Evolutionary conservation across 2,113 vertebrate species (phyloP), one percentile per base, ranked within the genome.

Genomic region (Ailurus styani): DNA sequence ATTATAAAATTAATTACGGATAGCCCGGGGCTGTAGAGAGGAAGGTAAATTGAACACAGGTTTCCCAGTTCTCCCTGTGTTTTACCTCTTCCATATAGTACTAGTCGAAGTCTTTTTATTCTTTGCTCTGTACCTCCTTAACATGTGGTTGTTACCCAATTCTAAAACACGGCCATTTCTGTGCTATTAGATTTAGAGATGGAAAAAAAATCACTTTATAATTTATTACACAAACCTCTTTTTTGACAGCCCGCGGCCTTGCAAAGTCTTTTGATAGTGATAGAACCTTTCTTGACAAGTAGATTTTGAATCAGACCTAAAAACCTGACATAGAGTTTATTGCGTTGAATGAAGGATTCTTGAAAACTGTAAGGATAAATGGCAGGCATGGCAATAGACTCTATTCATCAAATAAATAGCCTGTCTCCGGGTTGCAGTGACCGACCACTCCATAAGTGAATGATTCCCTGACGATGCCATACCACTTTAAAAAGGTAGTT

Each of bases 1-100:
- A 20, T 42, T 50, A 77, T 70, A 91, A 94, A 82, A 57, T 94
- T 77, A 82, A 91, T 94, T 92, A 23, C 60, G 91, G 23, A 89
- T 73, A 84, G 47, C 91, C 18, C 73, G 1, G 66, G 68, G 73
- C 27, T 72, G 3, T 34, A 50, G n/a, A 95, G 70, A 81, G 17
- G 27, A 31, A 62, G 68, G 89, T 84, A 87, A 90, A 45, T 60
- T 89, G 91, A 93, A 90, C 3, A 3, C 45, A 45, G 4, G 25
- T 62, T 92, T 95, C 47, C 50, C 52, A 90, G 13, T n/a, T 34
- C 66, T 40, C 87, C 29, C 25, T 97, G 25, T 93, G 29, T 93
- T 83, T 87, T 10, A 14, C 3, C 18, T 85, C 50, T 87, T 89
- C 13, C 34, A 0, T 52, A 27, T 3, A 77, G 81, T 90, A 52